These are phyloP conservation scores for Clinocottus analis DNA, from an alignment of 2,113 vertebrate species.

Conservation along the genomic window DNA sequence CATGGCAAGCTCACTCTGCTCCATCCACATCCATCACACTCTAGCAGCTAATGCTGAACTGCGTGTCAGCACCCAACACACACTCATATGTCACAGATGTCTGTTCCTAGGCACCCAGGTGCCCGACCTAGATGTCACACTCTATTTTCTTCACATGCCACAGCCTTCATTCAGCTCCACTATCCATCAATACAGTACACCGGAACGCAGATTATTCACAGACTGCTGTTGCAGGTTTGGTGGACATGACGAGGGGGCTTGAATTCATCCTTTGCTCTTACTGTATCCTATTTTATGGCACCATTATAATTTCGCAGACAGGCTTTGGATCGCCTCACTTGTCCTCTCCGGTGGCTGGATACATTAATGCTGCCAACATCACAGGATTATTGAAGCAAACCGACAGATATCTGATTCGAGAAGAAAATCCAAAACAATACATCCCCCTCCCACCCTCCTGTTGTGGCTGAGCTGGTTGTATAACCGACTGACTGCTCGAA, in stretches of 20 bases:
- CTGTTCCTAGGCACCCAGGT: constrained; percentile 51
- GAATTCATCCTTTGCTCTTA: constrained; percentile 32
- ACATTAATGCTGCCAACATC: constrained; percentile 64
- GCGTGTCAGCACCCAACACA: constrained; percentile 57
- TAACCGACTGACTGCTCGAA: constrained; percentile 55
- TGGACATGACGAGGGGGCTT: constrained; percentile 17
- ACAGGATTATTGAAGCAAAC: constrained; percentile 67
- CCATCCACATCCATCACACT: constrained; percentile 62
- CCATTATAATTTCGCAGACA: constrained; percentile 44
- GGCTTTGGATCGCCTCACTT: constrained; percentile 58
- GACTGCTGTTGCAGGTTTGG: constrained; percentile 13
- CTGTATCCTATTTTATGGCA: constrained; percentile 50
- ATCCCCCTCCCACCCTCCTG: constrained; percentile 38
- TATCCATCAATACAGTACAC: constrained; percentile 40
- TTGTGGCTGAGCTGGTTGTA: constrained; percentile 61
- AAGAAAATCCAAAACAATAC: constrained; percentile 73
- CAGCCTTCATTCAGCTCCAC: constrained; percentile 42
- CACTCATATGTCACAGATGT: constrained; percentile 69
- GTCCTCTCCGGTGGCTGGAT: constrained; percentile 55
- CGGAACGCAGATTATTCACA: constrained; percentile 31
- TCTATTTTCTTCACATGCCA: constrained; percentile 50
- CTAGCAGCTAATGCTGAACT: constrained; percentile 37
- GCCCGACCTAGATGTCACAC: constrained; percentile 58
- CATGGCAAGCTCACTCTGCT: constrained; percentile 15
- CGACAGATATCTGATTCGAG: constrained; percentile 76